Base-by-base conservation (phyloP, 2,888 invertebrate genomes). In the Tetheella fluctuosa region DNA sequence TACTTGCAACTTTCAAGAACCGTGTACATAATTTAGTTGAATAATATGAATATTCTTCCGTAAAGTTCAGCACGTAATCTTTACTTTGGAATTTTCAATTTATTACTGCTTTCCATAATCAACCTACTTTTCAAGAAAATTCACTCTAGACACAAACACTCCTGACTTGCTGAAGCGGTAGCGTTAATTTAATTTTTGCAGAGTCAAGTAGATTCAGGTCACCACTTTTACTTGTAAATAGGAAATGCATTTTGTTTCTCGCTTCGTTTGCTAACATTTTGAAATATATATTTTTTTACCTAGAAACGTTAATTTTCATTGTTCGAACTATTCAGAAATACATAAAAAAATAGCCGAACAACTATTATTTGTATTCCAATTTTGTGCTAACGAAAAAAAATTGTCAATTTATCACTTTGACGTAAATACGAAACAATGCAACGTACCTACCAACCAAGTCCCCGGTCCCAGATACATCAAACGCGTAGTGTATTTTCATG, bases 151-250 rank as follows among this genome's bases (percentile, higher is more conserved):
- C 69, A 77, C 73, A 79, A 82, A 80, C 76, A 80, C 72, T 73
- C 68, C 74, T 79, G 74, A 73, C 63, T 54, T 67, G 64, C 67
- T 66, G 72, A 71, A n/a, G n/a, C n/a, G n/a, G n/a, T n/a, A n/a
- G n/a, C n/a, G 73, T 75, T 73, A 64, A 71, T 65, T 66, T 69
- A 67, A 80, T 70, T n/a, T n/a, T n/a, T n/a, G n/a, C n/a, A n/a
- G n/a, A n/a, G n/a, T n/a, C n/a, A n/a, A n/a, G n/a, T n/a, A n/a
- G n/a, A n/a, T n/a, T n/a, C 76, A 83, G 83, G 85, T 81, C 84
- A 81, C 68, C 75, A 73, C 76, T 65, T 72, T 70, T 62, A 74
- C 74, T 75, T 76, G 81, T 75, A 72, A 73, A 77, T 68, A 65
- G 62, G 67, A 68, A 71, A 69, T 72, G 70, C 70, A 76, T 70